Evolutionary conservation across 1,140 invertebrate species (phyloP), one percentile per base, ranked within the genome.

Genomic region (Batillaria attramentaria): DNA sequence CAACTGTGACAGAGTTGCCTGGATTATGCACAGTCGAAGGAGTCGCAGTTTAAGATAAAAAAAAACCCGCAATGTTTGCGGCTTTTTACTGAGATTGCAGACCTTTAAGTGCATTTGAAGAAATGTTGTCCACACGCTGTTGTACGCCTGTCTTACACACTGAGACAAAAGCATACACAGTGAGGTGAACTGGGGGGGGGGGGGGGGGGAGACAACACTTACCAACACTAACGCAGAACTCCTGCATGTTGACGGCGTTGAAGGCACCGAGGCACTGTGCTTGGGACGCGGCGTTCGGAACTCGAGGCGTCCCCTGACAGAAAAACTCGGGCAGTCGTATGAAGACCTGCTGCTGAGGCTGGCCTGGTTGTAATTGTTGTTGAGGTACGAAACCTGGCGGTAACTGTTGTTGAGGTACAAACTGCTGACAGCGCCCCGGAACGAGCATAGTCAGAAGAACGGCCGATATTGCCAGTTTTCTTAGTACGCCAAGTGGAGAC

Each of bases 181-280:
- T 8, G 10, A 1, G 10, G 10, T 1, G 24, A 62, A 62, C 6
- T 13, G 1, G 3, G 57, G 2, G 57, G 10, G 57, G 18, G 50
- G 18, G 50, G 1, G 50, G 18, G 50, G 18, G 50, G 50, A 20
- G 1, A 3, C 18, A 1, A n/a, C 10, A 28, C 57, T 62, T 62
- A 62, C 57, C 57, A 8, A 62, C 4, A 31, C n/a, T 28, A 24
- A 31, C 33, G 57, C 57, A 62, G 57, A 62, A 62, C 57, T 62
- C n/a, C 57, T 62, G 57, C 10, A 62, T 13, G 6, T 13, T 62
- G 8, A 8, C n/a, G 10, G 57, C 57, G 57, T 28, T 28, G 57
- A 62, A 62, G 57, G 57, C n/a, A 10, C 57, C n/a, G n/a, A 62
- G 57, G 57, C 57, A 62, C 57, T 62, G 57, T 24, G 57, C 57